Evolutionary conservation across 2,113 vertebrate genomes (phyloP).

Genomic region (Myiozetetes cayanensis): DNA sequence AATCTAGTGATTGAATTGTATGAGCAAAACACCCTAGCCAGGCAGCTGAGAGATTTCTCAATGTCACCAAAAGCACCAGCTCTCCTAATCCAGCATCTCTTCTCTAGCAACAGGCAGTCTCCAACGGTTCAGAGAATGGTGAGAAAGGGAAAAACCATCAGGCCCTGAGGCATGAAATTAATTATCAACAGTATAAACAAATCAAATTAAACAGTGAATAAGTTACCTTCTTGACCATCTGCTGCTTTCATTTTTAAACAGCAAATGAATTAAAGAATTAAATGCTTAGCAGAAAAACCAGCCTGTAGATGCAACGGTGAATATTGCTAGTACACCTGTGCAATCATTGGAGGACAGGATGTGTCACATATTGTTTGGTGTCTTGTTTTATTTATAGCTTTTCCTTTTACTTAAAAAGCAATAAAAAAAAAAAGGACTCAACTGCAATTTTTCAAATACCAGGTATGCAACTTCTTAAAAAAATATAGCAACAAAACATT

Average conservation of each 20-base stretch:
- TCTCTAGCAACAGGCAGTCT: neutral
- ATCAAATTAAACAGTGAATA: neutral
- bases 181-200: slow-evolving; percentile 9
- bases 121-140: neutral
- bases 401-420: neutral
- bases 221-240: neutral
- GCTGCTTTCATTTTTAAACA: slow-evolving; percentile 8
- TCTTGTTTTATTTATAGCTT: neutral
- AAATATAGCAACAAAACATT: neutral
- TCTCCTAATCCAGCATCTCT: neutral
- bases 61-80: neutral
- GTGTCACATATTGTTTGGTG: neutral
- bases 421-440: neutral
- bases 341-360: neutral
- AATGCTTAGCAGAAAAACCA: neutral
- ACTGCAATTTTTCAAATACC: neutral
- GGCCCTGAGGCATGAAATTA: neutral
- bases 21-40: neutral
- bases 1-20: neutral
- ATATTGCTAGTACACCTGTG: neutral
- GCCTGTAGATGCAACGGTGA: neutral
- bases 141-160: neutral
- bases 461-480: neutral
- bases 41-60: neutral
- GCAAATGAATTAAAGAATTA: neutral